Conservation (phyloP, 2,113 vertebrate genomes). For the Oenanthe oenanthe region DNA sequence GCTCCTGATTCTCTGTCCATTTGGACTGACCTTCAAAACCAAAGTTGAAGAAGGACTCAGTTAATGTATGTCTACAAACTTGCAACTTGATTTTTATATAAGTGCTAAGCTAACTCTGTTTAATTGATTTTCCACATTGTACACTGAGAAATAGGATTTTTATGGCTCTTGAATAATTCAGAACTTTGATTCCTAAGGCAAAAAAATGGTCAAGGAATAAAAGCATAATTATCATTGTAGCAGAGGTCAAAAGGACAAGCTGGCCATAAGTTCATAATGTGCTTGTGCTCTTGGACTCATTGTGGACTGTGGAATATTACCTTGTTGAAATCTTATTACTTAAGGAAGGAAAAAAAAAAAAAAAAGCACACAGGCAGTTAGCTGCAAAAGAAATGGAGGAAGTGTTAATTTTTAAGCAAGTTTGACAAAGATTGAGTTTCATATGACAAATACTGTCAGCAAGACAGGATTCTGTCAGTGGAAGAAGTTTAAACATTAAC, state of each 20-base stretch:
- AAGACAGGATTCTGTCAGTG: slow-evolving; percentile 96
- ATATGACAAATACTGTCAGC: slow-evolving; percentile 98
- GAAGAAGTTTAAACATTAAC: slow-evolving; percentile 99
- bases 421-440: slow-evolving; percentile 92
- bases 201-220: slow-evolving; percentile 70
- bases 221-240: slow-evolving; percentile 71
- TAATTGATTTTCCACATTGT: slow-evolving; percentile 73
- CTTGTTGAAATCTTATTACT: slow-evolving; percentile 75
- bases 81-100: slow-evolving; percentile 65
- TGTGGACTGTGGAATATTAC: slow-evolving; percentile 65
- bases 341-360: slow-evolving; percentile 45
- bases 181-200: slow-evolving; percentile 71
- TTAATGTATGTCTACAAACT: slow-evolving; percentile 56
- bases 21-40: slow-evolving; percentile 35
- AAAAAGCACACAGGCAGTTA: slow-evolving; percentile 74
- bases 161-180: slow-evolving; percentile 76
- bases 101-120: slow-evolving; percentile 59
- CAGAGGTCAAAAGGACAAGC: slow-evolving; percentile 77
- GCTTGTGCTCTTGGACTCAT: slow-evolving; percentile 38
- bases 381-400: slow-evolving; percentile 79
- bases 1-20: background rate
- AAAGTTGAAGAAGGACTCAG: slow-evolving; percentile 37
- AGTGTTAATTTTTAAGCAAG: slow-evolving; percentile 91
- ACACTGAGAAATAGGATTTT: slow-evolving; percentile 68
- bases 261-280: slow-evolving; percentile 65